These are phyloP conservation scores for Heptranchias perlo DNA, from an alignment of 2,113 vertebrate genomes.

Conservation along the genomic window DNA sequence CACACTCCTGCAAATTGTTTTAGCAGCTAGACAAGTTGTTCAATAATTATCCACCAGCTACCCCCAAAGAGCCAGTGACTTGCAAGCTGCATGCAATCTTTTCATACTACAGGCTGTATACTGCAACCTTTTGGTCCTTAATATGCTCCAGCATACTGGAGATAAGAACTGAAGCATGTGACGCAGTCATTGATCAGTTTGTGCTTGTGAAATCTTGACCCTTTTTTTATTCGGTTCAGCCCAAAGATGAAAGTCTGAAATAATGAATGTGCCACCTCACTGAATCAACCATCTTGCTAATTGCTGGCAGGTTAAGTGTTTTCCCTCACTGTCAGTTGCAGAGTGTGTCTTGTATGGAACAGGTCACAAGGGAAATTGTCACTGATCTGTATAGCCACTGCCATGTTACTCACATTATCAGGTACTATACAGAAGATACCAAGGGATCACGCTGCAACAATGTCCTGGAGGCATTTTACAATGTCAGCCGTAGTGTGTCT, in stretches of 20 bases:
- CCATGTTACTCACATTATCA: constrained; percentile 8
- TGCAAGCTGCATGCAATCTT: neutral
- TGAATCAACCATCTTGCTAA: neutral
- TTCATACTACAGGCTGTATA: neutral
- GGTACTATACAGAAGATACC: neutral
- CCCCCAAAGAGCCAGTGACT: neutral
- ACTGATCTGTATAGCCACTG: neutral
- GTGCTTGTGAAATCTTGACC: neutral
- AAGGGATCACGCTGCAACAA: neutral
- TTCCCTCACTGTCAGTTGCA: neutral
- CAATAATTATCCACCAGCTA: neutral
- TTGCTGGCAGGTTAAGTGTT: neutral
- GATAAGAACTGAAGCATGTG: neutral
- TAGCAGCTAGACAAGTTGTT: neutral
- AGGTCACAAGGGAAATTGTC: constrained; percentile 7
- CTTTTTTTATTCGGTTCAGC: neutral
- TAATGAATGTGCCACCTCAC: constrained; percentile 10
- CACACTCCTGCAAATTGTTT: neutral
- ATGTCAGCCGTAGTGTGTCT: neutral
- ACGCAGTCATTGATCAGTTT: neutral
- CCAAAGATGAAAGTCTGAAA: neutral
- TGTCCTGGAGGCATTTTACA: neutral
- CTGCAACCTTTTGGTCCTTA: neutral
- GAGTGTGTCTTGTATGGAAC: neutral
- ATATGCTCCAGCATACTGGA: neutral